A percentile compares a stretch with the other conserved stretches of the same genome.
Conservation (phyloP, 2,888 invertebrate species). For the Choreutis nemorana region DNA sequence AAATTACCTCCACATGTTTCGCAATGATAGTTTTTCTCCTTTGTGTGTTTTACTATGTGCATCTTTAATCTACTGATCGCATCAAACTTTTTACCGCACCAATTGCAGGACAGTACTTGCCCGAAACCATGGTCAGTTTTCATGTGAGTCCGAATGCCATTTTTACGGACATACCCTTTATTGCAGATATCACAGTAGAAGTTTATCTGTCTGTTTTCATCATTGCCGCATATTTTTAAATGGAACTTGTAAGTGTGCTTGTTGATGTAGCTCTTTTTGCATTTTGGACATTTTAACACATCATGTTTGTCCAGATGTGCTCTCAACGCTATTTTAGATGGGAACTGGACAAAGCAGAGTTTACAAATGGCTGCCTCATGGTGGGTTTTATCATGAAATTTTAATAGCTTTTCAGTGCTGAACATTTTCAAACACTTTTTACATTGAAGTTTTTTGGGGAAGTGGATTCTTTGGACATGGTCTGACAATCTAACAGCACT, state of each 20-base stretch:
- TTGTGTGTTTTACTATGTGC: constrained; percentile 48
- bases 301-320: constrained; percentile 37
- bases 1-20: constrained; percentile 38
- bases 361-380: constrained; percentile 35
- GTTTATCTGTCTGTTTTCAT: constrained; percentile 16
- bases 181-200: constrained; percentile 44
- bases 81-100: constrained; percentile 45
- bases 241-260: constrained; percentile 31
- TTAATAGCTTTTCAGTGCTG: constrained; percentile 31
- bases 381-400: constrained; percentile 26
- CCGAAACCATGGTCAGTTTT: constrained; percentile 42
- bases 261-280: constrained; percentile 30
- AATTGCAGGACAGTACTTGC: constrained; percentile 29
- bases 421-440: constrained; percentile 33
- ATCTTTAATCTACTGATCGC: constrained; percentile 35
- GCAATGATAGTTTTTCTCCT: constrained; percentile 40
- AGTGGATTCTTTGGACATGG: constrained; percentile 35
- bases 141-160: constrained; percentile 33
- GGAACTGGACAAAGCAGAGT: constrained; percentile 32
- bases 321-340: constrained; percentile 30
- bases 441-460: constrained; percentile 34
- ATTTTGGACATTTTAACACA: constrained; percentile 26
- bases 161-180: constrained; percentile 28
- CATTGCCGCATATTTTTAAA: constrained; percentile 29
- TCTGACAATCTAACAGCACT: constrained; percentile 21